These are phyloP conservation scores for Gambusia affinis DNA, from an alignment of 2,113 vertebrate genomes.

Conservation along the genomic window DNA sequence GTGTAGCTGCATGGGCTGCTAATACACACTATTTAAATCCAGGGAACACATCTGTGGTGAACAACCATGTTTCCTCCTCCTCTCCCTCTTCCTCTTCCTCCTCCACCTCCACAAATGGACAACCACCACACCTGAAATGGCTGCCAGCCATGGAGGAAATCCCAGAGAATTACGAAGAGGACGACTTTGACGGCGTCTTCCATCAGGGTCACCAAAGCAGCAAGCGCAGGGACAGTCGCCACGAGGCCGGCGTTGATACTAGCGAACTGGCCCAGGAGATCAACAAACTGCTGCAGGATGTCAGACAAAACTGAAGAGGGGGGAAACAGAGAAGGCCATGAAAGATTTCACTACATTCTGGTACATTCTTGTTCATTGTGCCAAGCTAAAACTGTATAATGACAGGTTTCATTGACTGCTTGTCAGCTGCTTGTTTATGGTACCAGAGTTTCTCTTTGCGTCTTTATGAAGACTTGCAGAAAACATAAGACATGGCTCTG, in stretches of 20 bases:
- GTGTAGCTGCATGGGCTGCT: constrained; percentile 94
- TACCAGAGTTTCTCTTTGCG: constrained; percentile 45
- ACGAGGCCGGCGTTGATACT: constrained; percentile 89
- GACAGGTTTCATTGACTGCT: constrained; percentile 45
- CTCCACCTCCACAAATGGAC: constrained; percentile 69
- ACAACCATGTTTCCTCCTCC: constrained; percentile 50
- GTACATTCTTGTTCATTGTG: constrained; percentile 46
- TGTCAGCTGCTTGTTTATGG: constrained; percentile 52
- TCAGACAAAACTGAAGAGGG: constrained; percentile 87
- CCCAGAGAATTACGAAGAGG: constrained; percentile 96
- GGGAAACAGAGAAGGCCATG: background rate
- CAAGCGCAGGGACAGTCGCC: constrained; percentile 84
- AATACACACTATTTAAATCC: constrained; percentile 94
- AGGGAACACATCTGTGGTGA: constrained; percentile 73
- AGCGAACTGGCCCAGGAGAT: constrained; percentile 97
- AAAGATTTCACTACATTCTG: constrained; percentile 31
- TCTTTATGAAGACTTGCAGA: constrained; percentile 32
- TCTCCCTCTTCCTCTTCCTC: constrained; percentile 37
- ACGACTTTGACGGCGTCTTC: constrained; percentile 94
- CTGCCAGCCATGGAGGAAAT: constrained; percentile 99
- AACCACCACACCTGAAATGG: constrained; percentile 91
- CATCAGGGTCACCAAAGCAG: constrained; percentile 82
- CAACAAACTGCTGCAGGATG: constrained; percentile 95
- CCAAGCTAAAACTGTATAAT: constrained; percentile 47
- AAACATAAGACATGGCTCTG: constrained; percentile 39